phyloP scores from a whole-genome alignment of 2,113 vertebrate genomes.

The Manacus vitellinus region DNA sequence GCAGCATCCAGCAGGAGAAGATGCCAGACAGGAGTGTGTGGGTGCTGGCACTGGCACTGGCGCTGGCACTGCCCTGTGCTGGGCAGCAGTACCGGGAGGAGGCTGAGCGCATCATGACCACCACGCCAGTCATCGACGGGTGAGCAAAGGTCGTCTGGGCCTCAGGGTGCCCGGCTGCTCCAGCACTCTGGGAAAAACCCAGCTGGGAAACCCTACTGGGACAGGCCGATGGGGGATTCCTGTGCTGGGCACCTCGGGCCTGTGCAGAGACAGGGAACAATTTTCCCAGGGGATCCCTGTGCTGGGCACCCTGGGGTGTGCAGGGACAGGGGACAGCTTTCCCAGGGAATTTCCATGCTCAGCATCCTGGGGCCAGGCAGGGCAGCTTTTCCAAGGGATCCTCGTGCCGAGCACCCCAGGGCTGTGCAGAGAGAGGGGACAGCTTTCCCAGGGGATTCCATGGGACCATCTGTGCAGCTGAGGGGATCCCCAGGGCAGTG shows the following conservation, averaged over 20 bases:
- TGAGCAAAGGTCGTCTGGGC: conserved; percentile 53
- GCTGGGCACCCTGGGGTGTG: background rate
- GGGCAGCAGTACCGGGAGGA: conserved; percentile 28
- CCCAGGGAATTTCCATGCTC: background rate
- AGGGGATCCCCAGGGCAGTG: background rate
- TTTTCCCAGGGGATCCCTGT: background rate
- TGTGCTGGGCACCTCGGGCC: accelerated
- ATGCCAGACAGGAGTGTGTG: background rate
- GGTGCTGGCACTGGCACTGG: background rate
- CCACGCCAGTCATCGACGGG: conserved; percentile 84
- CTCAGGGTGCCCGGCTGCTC: accelerated
- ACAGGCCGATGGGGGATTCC: background rate
- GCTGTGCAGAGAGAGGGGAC: background rate
- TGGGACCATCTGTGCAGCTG: accelerated
- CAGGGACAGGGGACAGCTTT: background rate
- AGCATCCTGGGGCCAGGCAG: background rate
- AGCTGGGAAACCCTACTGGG: background rate
- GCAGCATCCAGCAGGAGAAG: background rate
- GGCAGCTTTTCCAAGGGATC: background rate
- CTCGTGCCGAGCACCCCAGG: accelerated
- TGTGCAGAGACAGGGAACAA: background rate
- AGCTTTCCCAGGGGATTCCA: background rate
- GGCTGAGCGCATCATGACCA: conserved; percentile 78
- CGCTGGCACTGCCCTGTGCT: background rate
- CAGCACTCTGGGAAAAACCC: background rate